Conservation (phyloP, 2,888 invertebrate species). For the Eugnorisma glareosa region DNA sequence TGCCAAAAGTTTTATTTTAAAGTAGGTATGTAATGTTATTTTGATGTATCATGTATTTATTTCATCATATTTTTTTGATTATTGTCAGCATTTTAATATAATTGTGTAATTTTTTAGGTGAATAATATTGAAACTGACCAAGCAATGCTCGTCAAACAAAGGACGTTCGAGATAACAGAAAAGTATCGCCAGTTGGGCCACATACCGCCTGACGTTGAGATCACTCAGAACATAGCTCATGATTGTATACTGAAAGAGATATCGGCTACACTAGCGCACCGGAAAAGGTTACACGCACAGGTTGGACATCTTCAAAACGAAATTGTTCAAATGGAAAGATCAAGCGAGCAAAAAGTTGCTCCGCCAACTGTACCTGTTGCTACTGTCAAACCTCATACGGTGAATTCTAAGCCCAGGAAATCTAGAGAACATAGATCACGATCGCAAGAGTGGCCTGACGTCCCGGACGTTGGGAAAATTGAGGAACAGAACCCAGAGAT, state of each 20-base stretch:
- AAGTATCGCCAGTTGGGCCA: constrained; percentile 91
- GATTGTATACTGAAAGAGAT: constrained; percentile 97
- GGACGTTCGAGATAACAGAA: constrained; percentile 94
- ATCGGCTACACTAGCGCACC: constrained; percentile 94
- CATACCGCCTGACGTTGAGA: constrained; percentile 89
- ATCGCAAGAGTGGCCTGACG: constrained; percentile 97
- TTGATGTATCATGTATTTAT: constrained; percentile 21
- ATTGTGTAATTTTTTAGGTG: constrained; percentile 81
- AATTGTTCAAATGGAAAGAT: constrained; percentile 93
- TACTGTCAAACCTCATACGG: constrained; percentile 85
- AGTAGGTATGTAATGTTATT: constrained; percentile 31
- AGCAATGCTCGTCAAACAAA: constrained; percentile 92
- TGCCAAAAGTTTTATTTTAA: constrained; percentile 51
- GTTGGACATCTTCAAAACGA: constrained; percentile 95
- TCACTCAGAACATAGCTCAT: constrained; percentile 93
- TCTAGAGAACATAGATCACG: constrained; percentile 94
- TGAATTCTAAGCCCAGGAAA: constrained; percentile 84
- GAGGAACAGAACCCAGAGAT: constrained; percentile 98
- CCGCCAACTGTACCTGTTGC: constrained; percentile 80
- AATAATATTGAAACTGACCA: constrained; percentile 94
- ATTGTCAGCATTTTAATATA: constrained; percentile 31
- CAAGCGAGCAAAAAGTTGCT: constrained; percentile 91
- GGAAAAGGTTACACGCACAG: constrained; percentile 96
- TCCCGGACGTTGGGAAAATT: constrained; percentile 97
- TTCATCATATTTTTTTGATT: neutral